phyloP scores from a whole-genome alignment of 2,797 vertebrate genomes.

The Sebastes dallii region DNA sequence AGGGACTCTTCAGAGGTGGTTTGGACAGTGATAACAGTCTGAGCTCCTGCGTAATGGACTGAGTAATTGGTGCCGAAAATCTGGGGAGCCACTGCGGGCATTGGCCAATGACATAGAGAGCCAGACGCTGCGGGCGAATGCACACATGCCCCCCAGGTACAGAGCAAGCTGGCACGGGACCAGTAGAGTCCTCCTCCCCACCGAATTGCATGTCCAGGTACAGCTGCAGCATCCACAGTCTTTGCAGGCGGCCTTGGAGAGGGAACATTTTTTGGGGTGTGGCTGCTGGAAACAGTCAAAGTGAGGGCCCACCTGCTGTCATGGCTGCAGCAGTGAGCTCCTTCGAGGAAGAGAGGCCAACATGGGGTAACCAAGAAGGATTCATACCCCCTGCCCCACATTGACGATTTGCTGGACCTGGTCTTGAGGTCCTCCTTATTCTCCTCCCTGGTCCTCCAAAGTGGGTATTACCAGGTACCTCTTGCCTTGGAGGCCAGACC shows the following conservation, averaged over 20 bases:
- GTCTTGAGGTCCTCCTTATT: not conserved
- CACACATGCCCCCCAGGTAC: not conserved
- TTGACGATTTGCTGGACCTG: not conserved
- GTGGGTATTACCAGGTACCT: not conserved
- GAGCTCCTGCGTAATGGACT: too few species aligned
- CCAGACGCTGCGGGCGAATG: too few species aligned
- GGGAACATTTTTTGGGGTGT: not conserved
- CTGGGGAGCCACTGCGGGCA: too few species aligned
- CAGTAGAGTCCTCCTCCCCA: not conserved
- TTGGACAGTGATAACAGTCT: not conserved
- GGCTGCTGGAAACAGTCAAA: not conserved
- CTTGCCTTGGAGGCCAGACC: not conserved
- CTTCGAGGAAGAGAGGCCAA: not conserved
- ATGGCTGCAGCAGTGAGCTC: not conserved
- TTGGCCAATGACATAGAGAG: too few species aligned
- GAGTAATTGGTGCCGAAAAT: too few species aligned
- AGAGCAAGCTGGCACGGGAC: not conserved
- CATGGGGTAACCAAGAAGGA: not conserved
- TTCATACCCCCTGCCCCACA: not conserved
- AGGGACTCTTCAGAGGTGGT: not conserved
- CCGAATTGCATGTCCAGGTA: not conserved
- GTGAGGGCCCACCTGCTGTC: not conserved
- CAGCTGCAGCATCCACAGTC: not conserved
- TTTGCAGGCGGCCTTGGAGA: not conserved
- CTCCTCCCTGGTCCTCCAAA: not conserved